A percentile compares a stretch with the other conserved stretches of the same genome.
Conservation (phyloP, 2,888 invertebrate genomes). For the Andrena bicolor region DNA sequence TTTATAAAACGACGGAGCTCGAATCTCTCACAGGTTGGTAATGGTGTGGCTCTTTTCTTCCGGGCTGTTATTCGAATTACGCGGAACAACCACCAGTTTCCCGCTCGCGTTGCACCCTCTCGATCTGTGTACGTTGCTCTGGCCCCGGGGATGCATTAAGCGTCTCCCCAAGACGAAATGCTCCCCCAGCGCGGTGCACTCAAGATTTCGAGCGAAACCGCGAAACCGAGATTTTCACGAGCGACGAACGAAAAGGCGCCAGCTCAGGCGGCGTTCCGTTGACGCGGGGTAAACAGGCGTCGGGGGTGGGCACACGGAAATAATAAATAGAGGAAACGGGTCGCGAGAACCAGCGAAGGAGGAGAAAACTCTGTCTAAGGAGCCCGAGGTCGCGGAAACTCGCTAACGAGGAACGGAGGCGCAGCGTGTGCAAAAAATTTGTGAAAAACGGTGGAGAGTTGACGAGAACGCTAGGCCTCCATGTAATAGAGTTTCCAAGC, state of each 20-base stretch:
- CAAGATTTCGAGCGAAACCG: constrained; percentile 1
- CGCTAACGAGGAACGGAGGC: neutral
- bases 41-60: constrained; percentile 16
- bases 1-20: no score
- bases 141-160: neutral
- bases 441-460: neutral
- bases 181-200: neutral
- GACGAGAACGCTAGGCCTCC: neutral
- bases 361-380: neutral
- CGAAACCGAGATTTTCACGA: neutral
- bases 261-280: neutral
- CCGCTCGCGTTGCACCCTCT: constrained; percentile 27
- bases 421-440: neutral
- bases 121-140: constrained; percentile 19
- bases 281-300: constrained; percentile 22
- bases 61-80: constrained; percentile 21
- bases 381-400: neutral
- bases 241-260: constrained; percentile 23
- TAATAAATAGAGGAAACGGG: no score
- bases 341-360: neutral
- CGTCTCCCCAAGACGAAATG: neutral
- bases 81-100: constrained; percentile 42
- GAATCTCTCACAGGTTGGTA: no score
- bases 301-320: constrained; percentile 1
- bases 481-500: neutral